Evolutionary conservation across 2,797 vertebrate genomes (phyloP).

Genomic region (Nyctibius grandis): DNA sequence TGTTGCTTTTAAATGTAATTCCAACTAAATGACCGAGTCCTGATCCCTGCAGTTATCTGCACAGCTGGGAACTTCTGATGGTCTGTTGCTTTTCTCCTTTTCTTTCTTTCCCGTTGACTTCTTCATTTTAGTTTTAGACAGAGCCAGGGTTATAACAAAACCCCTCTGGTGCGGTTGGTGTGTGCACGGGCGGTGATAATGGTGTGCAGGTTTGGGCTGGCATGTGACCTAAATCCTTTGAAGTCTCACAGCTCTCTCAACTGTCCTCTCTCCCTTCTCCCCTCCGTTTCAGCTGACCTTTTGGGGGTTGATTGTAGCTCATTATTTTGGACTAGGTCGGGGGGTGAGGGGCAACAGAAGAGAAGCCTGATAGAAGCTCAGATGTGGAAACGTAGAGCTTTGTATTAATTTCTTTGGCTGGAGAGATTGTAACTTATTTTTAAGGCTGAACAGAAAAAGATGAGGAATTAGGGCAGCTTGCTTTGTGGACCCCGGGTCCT

Average conservation of each 20-base stretch:
- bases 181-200: neutral
- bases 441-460: neutral
- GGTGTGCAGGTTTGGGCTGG: neutral
- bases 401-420: neutral
- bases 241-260: neutral
- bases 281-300: neutral
- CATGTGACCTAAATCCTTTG: neutral
- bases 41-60: neutral
- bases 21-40: neutral
- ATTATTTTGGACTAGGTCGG: neutral
- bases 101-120: neutral
- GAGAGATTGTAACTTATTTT: neutral
- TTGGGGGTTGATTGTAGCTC: neutral
- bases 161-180: fast-evolving
- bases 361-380: neutral
- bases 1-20: neutral
- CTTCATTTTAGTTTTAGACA: neutral
- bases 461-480: neutral
- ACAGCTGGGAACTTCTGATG: neutral
- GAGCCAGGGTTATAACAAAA: neutral
- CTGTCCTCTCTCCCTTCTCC: neutral
- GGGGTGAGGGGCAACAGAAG: neutral
- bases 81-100: neutral
- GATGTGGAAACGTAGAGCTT: neutral
- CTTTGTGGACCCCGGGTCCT: neutral